Evolutionary conservation across 2,797 vertebrate species (phyloP).

Genomic region (Graptemys geographica): DNA sequence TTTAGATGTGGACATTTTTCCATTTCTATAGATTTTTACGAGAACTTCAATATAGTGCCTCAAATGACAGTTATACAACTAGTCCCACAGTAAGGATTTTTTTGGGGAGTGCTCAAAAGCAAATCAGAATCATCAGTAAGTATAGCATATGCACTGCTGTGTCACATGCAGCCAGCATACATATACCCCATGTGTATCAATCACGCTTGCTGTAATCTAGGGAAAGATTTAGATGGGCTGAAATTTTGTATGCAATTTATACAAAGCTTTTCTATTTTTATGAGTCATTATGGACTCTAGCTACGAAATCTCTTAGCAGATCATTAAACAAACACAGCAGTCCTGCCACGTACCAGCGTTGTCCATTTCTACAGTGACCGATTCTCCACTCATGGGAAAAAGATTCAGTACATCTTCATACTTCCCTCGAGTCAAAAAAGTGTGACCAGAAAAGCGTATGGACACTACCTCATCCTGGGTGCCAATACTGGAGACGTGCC

Average conservation of each 20-base stretch:
- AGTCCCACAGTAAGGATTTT: background rate
- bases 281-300: background rate
- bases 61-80: background rate
- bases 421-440: slow-evolving; percentile 87
- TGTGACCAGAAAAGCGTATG: slow-evolving; percentile 91
- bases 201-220: background rate
- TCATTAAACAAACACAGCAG: background rate
- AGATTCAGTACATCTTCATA: slow-evolving; percentile 91
- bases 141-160: background rate
- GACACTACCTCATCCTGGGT: slow-evolving; percentile 89
- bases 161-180: background rate
- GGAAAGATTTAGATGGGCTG: background rate
- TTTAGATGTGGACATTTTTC: background rate
- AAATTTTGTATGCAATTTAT: background rate
- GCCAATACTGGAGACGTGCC: slow-evolving; percentile 94
- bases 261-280: background rate
- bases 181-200: background rate
- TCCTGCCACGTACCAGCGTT: slow-evolving; percentile 87
- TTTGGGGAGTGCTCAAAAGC: background rate
- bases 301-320: background rate
- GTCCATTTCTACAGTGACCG: slow-evolving; percentile 91
- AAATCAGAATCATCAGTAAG: background rate
- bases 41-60: background rate
- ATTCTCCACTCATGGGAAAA: slow-evolving; percentile 95
- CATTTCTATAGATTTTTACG: background rate